Conservation (phyloP, 2,888 invertebrate species). For the Willowsia nigromaculata region DNA sequence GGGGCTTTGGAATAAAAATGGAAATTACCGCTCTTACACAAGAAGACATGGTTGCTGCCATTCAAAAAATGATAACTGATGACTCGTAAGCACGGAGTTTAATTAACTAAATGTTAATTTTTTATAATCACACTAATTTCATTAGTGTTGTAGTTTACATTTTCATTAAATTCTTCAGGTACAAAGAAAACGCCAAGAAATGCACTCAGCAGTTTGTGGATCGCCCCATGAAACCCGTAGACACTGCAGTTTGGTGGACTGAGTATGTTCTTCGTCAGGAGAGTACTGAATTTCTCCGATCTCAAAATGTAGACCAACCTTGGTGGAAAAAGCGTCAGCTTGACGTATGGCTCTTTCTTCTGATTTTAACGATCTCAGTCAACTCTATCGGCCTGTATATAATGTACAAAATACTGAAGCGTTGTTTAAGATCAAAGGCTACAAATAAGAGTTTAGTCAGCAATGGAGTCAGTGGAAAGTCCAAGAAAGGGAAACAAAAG, state of each 20-base stretch:
- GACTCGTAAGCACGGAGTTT: neutral
- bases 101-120: too few relatives aligned
- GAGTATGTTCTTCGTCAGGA: slow-evolving; percentile 67
- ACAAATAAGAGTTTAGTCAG: neutral
- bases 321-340: slow-evolving; percentile 52
- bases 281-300: slow-evolving; percentile 21
- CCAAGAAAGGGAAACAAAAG: slow-evolving; percentile 1
- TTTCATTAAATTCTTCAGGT: too few relatives aligned
- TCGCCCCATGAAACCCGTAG: slow-evolving; percentile 45
- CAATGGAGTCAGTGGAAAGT: neutral
- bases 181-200: slow-evolving; percentile 30
- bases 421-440: slow-evolving; percentile 1
- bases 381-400: neutral
- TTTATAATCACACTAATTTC: neutral
- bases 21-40: slow-evolving; percentile 66
- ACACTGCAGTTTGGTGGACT: slow-evolving; percentile 57
- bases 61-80: slow-evolving; percentile 59
- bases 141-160: too few relatives aligned
- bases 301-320: neutral
- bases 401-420: neutral
- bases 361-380: neutral
- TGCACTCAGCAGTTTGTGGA: slow-evolving; percentile 52
- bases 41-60: slow-evolving; percentile 53
- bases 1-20: slow-evolving; percentile 66
- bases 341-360: slow-evolving; percentile 36